Evolutionary conservation across 2,888 invertebrate species (phyloP).

Genomic region (Spilosoma lubricipeda): DNA sequence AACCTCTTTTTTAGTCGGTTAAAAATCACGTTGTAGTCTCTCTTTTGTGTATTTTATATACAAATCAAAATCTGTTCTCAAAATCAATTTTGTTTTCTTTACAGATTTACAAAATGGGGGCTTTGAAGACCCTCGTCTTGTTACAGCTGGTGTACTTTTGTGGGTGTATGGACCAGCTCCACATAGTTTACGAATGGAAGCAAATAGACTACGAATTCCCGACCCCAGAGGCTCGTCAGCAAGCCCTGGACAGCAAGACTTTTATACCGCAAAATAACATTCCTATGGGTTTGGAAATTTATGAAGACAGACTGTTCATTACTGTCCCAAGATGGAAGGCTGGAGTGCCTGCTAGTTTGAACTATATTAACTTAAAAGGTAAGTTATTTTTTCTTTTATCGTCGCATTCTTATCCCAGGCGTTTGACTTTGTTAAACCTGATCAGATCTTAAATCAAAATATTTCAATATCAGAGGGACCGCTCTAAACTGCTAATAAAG

Average conservation of each 20-base stretch:
- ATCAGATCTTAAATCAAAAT: not conserved
- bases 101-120: conserved; percentile 72
- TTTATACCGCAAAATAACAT: conserved; percentile 91
- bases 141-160: conserved; percentile 72
- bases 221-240: conserved; percentile 82
- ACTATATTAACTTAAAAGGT: conserved; percentile 91
- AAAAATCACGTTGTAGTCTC: not conserved
- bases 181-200: conserved; percentile 91
- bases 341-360: conserved; percentile 91
- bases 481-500: not conserved
- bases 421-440: not conserved
- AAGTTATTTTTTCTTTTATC: not conserved
- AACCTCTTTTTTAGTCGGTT: too few relatives aligned
- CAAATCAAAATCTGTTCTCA: not conserved
- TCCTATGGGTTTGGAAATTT: conserved; percentile 91
- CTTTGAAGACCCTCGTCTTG: conserved; percentile 66
- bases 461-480: not conserved
- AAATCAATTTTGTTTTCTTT: conserved; percentile 32
- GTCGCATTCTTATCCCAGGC: not conserved
- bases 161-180: conserved; percentile 88
- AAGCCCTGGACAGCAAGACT: conserved; percentile 85
- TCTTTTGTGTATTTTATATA: not conserved
- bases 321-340: conserved; percentile 91
- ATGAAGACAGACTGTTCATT: conserved; percentile 89
- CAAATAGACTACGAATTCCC: conserved; percentile 90